These are phyloP conservation scores for Chaetophractus vellerosus DNA, from an alignment of 2,797 vertebrate species.

Conservation along the genomic window DNA sequence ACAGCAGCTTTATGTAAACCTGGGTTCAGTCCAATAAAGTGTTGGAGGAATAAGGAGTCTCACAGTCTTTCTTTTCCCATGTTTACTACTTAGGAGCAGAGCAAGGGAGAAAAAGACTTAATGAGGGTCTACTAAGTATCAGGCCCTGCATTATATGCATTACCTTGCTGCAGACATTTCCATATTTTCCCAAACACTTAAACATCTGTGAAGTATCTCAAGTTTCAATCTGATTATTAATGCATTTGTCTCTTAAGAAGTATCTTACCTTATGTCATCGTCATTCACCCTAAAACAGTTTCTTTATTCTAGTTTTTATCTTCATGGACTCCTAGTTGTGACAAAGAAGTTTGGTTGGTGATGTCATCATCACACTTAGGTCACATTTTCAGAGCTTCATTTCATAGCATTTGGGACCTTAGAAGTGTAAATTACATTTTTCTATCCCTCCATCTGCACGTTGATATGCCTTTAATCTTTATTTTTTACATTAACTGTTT, in stretches of 20 bases:
- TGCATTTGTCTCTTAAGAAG: conserved; percentile 3
- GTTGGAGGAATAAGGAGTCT: not conserved
- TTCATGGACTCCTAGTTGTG: not conserved
- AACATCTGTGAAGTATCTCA: conserved; percentile 41
- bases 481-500: conserved; percentile 10
- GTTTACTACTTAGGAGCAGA: not conserved
- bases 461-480: not conserved
- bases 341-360: not conserved
- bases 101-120: not conserved
- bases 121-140: not conserved
- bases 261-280: not conserved
- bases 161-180: conserved; percentile 8
- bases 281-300: not conserved
- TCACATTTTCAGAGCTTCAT: conserved; percentile 30
- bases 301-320: not conserved
- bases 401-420: not conserved
- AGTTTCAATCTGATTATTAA: conserved; percentile 45
- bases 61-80: not conserved
- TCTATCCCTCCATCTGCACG: not conserved
- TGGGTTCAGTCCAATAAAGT: not conserved
- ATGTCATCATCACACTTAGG: not conserved
- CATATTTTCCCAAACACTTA: not conserved
- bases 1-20: not conserved
- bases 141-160: not conserved
- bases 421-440: conserved; percentile 32